A percentile compares a stretch with the other conserved stretches of the same genome.
Conservation (phyloP, 1,140 invertebrate species). For the Mactra quadrangularis region DNA sequence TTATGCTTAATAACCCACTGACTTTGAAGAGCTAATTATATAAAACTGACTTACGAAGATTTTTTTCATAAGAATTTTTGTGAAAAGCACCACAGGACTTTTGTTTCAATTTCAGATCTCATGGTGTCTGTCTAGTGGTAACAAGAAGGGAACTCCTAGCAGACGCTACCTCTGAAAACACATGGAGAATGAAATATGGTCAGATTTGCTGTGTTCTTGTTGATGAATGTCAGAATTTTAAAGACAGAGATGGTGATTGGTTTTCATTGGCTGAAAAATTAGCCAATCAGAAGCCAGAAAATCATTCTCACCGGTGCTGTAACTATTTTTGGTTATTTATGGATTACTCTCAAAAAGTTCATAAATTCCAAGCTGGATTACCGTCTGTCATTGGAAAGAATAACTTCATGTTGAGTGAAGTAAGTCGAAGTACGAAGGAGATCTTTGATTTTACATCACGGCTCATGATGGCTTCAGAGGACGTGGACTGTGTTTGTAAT, state of each 20-base stretch:
- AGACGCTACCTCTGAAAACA: slow-evolving; percentile 15
- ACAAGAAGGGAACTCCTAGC: slow-evolving; percentile 71
- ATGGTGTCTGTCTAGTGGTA: slow-evolving; percentile 69
- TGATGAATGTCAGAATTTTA: slow-evolving; percentile 79
- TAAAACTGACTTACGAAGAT: no score
- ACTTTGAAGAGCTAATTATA: no score
- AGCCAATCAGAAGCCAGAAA: slow-evolving; percentile 40
- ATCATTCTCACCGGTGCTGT: slow-evolving; percentile 8
- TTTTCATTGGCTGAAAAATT: slow-evolving; percentile 70
- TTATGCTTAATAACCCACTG: no score
- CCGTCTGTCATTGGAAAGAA: slow-evolving; percentile 77
- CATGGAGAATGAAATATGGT: slow-evolving; percentile 53
- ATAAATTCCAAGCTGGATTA: slow-evolving; percentile 78
- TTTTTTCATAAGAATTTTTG: no score
- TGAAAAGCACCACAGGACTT: no score
- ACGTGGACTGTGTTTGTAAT: slow-evolving; percentile 40
- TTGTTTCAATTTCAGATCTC: slow-evolving; percentile 70
- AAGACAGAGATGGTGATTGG: slow-evolving; percentile 79
- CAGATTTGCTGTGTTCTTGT: slow-evolving; percentile 72
- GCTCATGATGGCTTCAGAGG: slow-evolving; percentile 67
- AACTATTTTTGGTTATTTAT: slow-evolving; percentile 79
- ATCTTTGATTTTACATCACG: slow-evolving; percentile 77
- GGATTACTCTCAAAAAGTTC: slow-evolving; percentile 80
- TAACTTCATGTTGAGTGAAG: slow-evolving; percentile 79
- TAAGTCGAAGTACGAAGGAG: slow-evolving; percentile 75